Evolutionary conservation across 2,797 vertebrate species (phyloP).

Genomic region (Sebastes matsubarae): DNA sequence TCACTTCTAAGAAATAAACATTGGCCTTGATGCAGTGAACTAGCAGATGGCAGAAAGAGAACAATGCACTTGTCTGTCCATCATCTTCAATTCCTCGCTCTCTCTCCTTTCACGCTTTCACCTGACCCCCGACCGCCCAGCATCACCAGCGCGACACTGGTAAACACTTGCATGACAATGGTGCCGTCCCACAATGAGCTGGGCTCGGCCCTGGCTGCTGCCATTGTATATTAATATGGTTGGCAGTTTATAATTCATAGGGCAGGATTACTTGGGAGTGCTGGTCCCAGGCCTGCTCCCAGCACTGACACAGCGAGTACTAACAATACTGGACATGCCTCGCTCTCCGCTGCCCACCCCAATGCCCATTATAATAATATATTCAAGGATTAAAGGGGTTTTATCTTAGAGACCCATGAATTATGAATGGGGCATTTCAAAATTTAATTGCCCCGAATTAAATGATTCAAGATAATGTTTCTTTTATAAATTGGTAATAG

Average conservation of each 20-base stretch:
- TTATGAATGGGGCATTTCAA: slow-evolving; percentile 86
- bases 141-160: slow-evolving; percentile 10
- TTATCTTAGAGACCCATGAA: slow-evolving; percentile 86
- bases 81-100: not conserved
- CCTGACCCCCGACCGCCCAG: not conserved
- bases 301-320: slow-evolving; percentile 75
- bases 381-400: slow-evolving; percentile 87
- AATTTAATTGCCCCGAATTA: slow-evolving; percentile 88
- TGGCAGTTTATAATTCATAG: slow-evolving; percentile 82
- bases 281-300: slow-evolving; percentile 71
- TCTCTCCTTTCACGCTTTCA: not conserved
- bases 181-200: slow-evolving; percentile 46
- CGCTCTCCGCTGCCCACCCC: slow-evolving; percentile 76
- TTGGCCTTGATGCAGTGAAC: not conserved
- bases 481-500: slow-evolving; percentile 87
- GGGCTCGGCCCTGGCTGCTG: slow-evolving; percentile 32
- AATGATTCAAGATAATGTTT: slow-evolving; percentile 92
- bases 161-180: slow-evolving; percentile 72
- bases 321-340: slow-evolving; percentile 83
- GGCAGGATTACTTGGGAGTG: slow-evolving; percentile 70
- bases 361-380: slow-evolving; percentile 85
- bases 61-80: not conserved
- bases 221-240: slow-evolving; percentile 80
- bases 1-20: not conserved
- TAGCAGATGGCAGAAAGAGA: not conserved